Percentiles rank a stretch among this genome's conserved stretches.
Conservation (phyloP, 2,888 invertebrate species). For the Phasia obesa region DNA sequence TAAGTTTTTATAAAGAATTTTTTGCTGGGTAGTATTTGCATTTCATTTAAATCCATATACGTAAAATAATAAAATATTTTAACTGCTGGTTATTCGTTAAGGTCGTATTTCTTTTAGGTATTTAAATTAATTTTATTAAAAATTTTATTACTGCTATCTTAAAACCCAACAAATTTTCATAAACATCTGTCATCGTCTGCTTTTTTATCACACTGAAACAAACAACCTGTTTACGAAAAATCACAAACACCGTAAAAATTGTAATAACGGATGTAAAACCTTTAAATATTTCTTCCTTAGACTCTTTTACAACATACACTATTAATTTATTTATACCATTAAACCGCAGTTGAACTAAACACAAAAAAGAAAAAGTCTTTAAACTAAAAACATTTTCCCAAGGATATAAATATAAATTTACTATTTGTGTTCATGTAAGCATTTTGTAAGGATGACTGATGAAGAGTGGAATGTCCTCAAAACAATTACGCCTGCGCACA, state of each 20-base stretch:
- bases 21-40: too few relatives aligned
- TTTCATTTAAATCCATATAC: too few relatives aligned
- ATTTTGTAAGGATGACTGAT: constrained; percentile 39
- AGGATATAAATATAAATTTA: constrained; percentile 63
- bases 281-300: constrained; percentile 53
- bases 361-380: constrained; percentile 24
- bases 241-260: constrained; percentile 11
- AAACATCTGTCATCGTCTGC: constrained; percentile 45
- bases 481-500: constrained; percentile 70
- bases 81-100: too few relatives aligned
- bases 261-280: constrained; percentile 57
- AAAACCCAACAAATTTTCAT: neutral
- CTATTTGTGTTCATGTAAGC: neutral
- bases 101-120: too few relatives aligned
- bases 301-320: constrained; percentile 28
- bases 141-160: neutral
- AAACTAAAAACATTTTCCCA: constrained; percentile 57
- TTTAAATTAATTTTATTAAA: too few relatives aligned
- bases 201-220: constrained; percentile 1
- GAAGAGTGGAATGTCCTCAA: constrained; percentile 65
- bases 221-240: constrained; percentile 47
- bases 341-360: constrained; percentile 60
- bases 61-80: too few relatives aligned
- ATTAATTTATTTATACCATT: constrained; percentile 49
- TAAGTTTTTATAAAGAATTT: too few relatives aligned